Evolutionary conservation across 2,113 vertebrate genomes (phyloP), one percentile per base, ranked within the genome.

Genomic region (Camelus dromedarius): DNA sequence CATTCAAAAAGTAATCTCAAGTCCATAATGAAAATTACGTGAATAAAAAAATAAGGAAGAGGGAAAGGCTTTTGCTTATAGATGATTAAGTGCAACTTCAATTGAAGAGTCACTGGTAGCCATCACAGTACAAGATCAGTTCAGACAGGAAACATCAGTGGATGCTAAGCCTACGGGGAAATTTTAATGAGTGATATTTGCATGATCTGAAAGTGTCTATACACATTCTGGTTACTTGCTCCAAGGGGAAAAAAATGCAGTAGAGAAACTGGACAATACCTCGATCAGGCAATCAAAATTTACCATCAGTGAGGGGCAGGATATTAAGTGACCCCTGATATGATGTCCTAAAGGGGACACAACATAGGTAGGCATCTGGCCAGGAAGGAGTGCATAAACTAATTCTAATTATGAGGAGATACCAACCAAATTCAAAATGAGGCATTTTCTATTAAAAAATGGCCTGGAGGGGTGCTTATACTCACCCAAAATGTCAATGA

Each of bases 361-460:
- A 35, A 0, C n/a, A 60, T 66, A 56, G 60, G 70, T 28, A 66
- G 66, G 42, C 58, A 70, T 87, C 76, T 81, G 70, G 76, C 26
- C 15, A 82, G 70, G 50, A 89, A 95, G 70, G 50, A 89, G 93
- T 19, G 14, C 32, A 90, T 28, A 92, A 52, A 80, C 35, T 76
- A 32, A 75, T 32, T 89, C 64, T 82, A 79, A 75, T 69, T 84
- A 77, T 24, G 48, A 81, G 30, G 18, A 96, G 66, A 83, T 28
- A 94, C 9, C 42, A 28, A 9, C 38, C 48, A 92, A 96, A 92
- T 77, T 87, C 75, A 86, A 91, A 93, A 81, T 42, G 46, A 93
- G 67, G 32, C 48, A 54, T 93, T 93, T 88, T 73, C 30, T 94
- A 11, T 52, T 90, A 30, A 50, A 84, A 83, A 67, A 18, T 20